Conservation (phyloP, 92 coral and sea anemone genomes). For the Chrysogorgia sp. region DNA sequence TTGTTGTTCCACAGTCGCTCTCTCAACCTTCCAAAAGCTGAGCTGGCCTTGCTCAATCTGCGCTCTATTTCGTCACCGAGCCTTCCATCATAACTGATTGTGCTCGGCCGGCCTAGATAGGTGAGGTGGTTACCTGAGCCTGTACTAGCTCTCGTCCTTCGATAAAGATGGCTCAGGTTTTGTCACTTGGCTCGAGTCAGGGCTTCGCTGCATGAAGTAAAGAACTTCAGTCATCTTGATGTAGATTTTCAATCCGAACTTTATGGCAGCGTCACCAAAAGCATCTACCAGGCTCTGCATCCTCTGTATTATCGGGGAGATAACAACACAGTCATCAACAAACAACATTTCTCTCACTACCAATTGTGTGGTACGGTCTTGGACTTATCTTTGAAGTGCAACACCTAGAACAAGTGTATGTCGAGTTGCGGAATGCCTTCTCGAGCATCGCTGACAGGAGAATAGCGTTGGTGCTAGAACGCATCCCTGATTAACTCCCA, state of each 20-base stretch:
- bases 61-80: constrained; percentile 31
- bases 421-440: neutral
- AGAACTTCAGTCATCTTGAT: constrained; percentile 51
- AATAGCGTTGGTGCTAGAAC: constrained; percentile 20
- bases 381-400: neutral
- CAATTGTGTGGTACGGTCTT: neutral
- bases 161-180: too few species aligned
- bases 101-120: constrained; percentile 52
- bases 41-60: constrained; percentile 57
- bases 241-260: constrained; percentile 48
- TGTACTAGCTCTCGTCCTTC: too few species aligned
- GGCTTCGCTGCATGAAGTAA: constrained; percentile 33
- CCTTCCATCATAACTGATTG: constrained; percentile 11
- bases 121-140: constrained; percentile 30
- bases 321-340: constrained; percentile 42
- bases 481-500: constrained; percentile 22
- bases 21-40: constrained; percentile 37
- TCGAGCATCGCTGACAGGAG: neutral
- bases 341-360: constrained; percentile 40
- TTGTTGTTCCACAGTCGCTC: constrained; percentile 54
- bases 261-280: constrained; percentile 29
- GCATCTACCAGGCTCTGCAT: constrained; percentile 27
- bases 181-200: neutral
- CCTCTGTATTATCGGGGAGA: too few species aligned
- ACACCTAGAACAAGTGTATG: neutral